Conservation (phyloP, 2,888 invertebrate genomes). For the Pediacus dermestoides region DNA sequence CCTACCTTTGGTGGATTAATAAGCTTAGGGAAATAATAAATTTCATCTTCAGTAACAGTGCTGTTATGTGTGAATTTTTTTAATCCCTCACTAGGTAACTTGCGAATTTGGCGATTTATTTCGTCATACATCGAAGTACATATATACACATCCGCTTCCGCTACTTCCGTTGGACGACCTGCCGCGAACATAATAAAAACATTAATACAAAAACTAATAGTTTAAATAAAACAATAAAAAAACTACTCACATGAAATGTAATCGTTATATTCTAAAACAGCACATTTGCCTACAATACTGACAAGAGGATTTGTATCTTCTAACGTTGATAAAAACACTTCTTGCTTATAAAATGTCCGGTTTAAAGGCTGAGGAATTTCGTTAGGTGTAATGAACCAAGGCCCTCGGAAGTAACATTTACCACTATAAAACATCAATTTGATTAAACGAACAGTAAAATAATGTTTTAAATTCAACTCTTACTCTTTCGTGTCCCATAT, state of each 20-base stretch:
- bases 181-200: constrained; percentile 11
- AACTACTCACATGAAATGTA: constrained; percentile 74
- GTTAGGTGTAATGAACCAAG: constrained; percentile 84
- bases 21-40: constrained; percentile 72
- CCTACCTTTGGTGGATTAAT: constrained; percentile 63
- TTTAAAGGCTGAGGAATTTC: constrained; percentile 76
- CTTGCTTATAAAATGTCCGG: constrained; percentile 87
- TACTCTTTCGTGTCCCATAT: constrained; percentile 92
- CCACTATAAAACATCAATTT: constrained; percentile 59
- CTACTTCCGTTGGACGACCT: constrained; percentile 92
- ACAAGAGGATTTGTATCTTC: constrained; percentile 90
- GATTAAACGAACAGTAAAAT: constrained; percentile 7
- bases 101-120: constrained; percentile 71
- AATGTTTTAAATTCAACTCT: constrained; percentile 45
- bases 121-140: constrained; percentile 92
- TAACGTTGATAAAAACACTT: constrained; percentile 84
- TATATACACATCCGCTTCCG: constrained; percentile 87
- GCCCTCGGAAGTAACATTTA: constrained; percentile 89
- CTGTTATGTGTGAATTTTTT: constrained; percentile 79
- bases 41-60: constrained; percentile 89
- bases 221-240: constrained; percentile 9
- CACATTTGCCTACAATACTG: constrained; percentile 87
- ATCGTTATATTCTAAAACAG: constrained; percentile 85
- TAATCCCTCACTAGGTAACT: constrained; percentile 66
- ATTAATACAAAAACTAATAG: not conserved